These are phyloP conservation scores for Aromia moschata DNA, from an alignment of 2,888 invertebrate genomes.

Conservation along the genomic window DNA sequence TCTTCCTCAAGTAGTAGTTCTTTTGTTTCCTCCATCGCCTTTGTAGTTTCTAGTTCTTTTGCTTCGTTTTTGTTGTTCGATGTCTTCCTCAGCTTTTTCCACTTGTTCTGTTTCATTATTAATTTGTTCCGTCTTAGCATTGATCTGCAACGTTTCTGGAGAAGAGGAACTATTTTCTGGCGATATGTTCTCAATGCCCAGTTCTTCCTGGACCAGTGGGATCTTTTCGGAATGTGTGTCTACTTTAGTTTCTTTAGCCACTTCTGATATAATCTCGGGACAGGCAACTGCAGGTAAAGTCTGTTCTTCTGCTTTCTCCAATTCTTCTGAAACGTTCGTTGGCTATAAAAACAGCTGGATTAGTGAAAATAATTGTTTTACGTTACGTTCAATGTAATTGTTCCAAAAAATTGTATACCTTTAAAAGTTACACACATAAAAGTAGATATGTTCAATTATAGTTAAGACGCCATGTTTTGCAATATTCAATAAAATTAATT, in stretches of 20 bases:
- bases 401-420: no score
- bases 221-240: constrained; percentile 5
- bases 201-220: constrained; percentile 15
- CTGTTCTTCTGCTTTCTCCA: constrained; percentile 7
- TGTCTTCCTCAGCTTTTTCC: constrained; percentile 1
- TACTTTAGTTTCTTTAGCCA: neutral
- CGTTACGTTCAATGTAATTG: neutral
- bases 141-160: constrained; percentile 32
- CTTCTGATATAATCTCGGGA: constrained; percentile 5
- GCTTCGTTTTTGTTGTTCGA: constrained; percentile 1
- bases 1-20: constrained; percentile 1
- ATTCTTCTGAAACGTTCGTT: constrained; percentile 1
- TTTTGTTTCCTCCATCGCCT: neutral
- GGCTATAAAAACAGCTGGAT: constrained; percentile 2
- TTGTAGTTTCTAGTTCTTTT: neutral
- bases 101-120: constrained; percentile 2
- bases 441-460: no score
- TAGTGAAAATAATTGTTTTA: neutral
- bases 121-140: constrained; percentile 11
- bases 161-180: constrained; percentile 41
- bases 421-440: no score
- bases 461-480: no score
- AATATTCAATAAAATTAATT: no score
- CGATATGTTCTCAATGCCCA: constrained; percentile 37
- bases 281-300: neutral